Evolutionary conservation across 2,888 invertebrate species (phyloP), one percentile per base, ranked within the genome.

Genomic region (Unio delphinus): DNA sequence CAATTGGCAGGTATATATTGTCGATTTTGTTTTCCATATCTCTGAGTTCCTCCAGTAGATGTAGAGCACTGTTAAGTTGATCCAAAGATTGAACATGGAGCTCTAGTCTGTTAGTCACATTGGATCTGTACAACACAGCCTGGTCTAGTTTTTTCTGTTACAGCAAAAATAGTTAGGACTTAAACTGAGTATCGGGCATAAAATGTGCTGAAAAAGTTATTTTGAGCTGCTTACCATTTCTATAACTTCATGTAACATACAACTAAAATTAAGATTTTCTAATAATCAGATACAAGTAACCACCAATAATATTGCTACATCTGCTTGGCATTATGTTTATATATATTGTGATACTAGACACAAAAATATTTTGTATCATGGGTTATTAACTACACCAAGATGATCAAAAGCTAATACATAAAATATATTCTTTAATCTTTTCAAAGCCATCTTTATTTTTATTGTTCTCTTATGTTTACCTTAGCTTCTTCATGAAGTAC

Each of bases 21-120:
- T 90, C 90, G 58, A 90, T 89, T 76, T 89, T 89, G 78, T 90
- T 89, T 74, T 90, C 89, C 89, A 89, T 89, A 77, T 90, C 89
- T 57, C 86, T 65, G n/a, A 90, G 78, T 72, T 90, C 90, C 73
- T 90, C 90, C 56, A 90, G 82, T 5, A 90, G 78, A 59, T 87
- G 86, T 34, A 90, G 78, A 15, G 89, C 85, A 72, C 86, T 87
- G 80, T 90, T 89, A n/a, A 90, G 81, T 74, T 90, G 88, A 69
- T 90, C 90, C 59, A 90, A 79, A 7, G 87, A 88, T 66, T 83
- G 80, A n/a, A 90, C 89, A 67, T 84, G 80, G 61, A 86, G 78
- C 70, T 89, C 86, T 45, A 90, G 82, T 17, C 88, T 76, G 62
- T 84, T 82, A 62, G 81, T 76, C 17, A 90, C 89, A 72, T 86